Evolutionary conservation across 1,140 invertebrate genomes (phyloP).

Genomic region (Dendrolimus kikuchii): DNA sequence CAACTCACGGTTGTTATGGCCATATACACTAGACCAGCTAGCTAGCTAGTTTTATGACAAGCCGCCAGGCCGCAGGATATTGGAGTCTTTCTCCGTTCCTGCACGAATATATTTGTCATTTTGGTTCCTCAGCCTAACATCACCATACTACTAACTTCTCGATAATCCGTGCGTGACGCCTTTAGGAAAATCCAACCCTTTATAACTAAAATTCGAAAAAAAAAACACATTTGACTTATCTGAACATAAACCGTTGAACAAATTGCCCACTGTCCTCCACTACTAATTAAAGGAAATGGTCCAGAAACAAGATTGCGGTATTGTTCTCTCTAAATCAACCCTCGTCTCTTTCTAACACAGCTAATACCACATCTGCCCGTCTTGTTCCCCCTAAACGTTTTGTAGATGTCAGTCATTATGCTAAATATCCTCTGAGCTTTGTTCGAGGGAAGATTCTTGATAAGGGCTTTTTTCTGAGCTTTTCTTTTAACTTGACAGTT

Average conservation of each 20-base stretch:
- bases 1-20: too few species aligned
- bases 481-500: slow-evolving; percentile 49
- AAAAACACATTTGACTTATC: slow-evolving; percentile 45
- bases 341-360: slow-evolving; percentile 18
- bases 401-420: slow-evolving; percentile 66
- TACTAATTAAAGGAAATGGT: slow-evolving; percentile 69
- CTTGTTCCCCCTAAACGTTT: slow-evolving; percentile 54
- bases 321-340: slow-evolving; percentile 51
- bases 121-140: too few species aligned
- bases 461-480: slow-evolving; percentile 31
- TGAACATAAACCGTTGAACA: slow-evolving; percentile 28
- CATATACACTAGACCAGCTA: too few species aligned
- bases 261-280: slow-evolving; percentile 54
- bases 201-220: slow-evolving; percentile 5
- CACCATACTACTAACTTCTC: not conserved
- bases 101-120: too few species aligned
- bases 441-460: slow-evolving; percentile 51
- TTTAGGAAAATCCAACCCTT: not conserved
- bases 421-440: slow-evolving; percentile 63
- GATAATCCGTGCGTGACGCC: not conserved
- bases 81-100: too few species aligned
- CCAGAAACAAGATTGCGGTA: slow-evolving; percentile 70
- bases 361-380: slow-evolving; percentile 14
- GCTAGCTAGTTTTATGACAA: too few species aligned
- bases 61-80: too few species aligned